Conservation (phyloP, 2,113 vertebrate species). For the Caloenas nicobarica region DNA sequence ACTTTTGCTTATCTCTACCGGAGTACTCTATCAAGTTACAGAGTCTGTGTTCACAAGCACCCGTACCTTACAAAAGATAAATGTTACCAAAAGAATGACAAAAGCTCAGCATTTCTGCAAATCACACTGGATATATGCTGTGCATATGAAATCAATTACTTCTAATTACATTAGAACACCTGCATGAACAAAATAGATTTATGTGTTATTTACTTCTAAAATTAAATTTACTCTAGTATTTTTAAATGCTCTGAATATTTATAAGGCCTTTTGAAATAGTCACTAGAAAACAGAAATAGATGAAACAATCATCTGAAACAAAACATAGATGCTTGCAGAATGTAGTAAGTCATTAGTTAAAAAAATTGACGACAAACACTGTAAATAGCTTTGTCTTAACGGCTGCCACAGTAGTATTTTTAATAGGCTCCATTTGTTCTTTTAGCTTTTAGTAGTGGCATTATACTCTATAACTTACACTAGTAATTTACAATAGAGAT, state of each 20-base stretch:
- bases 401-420: slow-evolving; percentile 40
- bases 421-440: slow-evolving; percentile 52
- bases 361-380: slow-evolving; percentile 48
- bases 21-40: not conserved
- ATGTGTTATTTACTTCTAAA: not conserved
- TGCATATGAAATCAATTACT: not conserved
- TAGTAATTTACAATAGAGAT: slow-evolving; percentile 54
- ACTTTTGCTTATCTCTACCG: not conserved
- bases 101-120: not conserved
- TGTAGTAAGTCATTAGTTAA: not conserved
- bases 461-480: slow-evolving; percentile 41
- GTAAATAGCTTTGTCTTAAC: slow-evolving; percentile 10
- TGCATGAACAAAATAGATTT: not conserved
- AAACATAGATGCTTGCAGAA: slow-evolving; percentile 5
- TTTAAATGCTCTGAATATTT: not conserved
- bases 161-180: not conserved
- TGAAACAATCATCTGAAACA: not conserved
- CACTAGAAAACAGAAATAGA: slow-evolving; percentile 3
- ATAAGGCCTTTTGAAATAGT: not conserved
- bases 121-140: not conserved
- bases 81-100: not conserved
- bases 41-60: not conserved
- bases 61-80: not conserved
- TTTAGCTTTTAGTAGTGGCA: slow-evolving; percentile 47
- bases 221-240: not conserved